These are phyloP conservation scores for Euura lappo DNA, from an alignment of 1,140 invertebrate genomes.

Conservation along the genomic window DNA sequence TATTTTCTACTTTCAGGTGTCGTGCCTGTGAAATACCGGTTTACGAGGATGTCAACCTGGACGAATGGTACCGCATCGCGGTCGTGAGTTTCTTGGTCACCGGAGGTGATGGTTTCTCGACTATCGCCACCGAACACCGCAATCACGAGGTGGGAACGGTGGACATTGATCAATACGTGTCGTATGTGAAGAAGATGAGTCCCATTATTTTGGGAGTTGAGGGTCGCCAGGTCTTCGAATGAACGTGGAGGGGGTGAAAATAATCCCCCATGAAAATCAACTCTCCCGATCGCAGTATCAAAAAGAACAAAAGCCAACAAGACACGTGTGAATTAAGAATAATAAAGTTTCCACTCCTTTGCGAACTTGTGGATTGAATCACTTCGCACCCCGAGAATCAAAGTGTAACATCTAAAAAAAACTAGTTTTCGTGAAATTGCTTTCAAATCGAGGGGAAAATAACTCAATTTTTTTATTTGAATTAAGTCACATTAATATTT, in stretches of 20 bases:
- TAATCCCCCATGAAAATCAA: too few relatives aligned
- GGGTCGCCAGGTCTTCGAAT: slow-evolving; percentile 26
- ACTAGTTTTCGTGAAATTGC: too few relatives aligned
- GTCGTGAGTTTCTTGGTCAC: slow-evolving; percentile 67
- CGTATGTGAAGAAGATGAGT: slow-evolving; percentile 38
- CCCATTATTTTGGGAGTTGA: slow-evolving; percentile 39
- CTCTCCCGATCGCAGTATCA: too few relatives aligned
- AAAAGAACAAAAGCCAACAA: too few relatives aligned
- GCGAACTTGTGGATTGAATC: too few relatives aligned
- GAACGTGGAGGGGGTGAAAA: slow-evolving; percentile 3
- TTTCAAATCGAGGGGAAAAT: too few relatives aligned
- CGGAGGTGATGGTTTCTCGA: slow-evolving; percentile 69
- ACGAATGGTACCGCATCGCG: slow-evolving; percentile 67
- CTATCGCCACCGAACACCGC: slow-evolving; percentile 31
- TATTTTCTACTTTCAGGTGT: slow-evolving; percentile 67
- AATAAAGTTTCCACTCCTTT: too few relatives aligned
- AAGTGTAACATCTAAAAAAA: too few relatives aligned
- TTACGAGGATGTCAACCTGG: slow-evolving; percentile 61
- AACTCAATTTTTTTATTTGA: too few relatives aligned
- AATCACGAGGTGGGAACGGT: slow-evolving; percentile 35
- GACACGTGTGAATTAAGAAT: too few relatives aligned
- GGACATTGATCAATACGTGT: slow-evolving; percentile 31
- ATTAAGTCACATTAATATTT: too few relatives aligned
- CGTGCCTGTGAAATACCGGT: slow-evolving; percentile 68
- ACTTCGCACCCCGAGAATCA: too few relatives aligned